These are phyloP conservation scores for Diplodus puntazzo DNA, from an alignment of 2,797 vertebrate genomes.

Conservation along the genomic window DNA sequence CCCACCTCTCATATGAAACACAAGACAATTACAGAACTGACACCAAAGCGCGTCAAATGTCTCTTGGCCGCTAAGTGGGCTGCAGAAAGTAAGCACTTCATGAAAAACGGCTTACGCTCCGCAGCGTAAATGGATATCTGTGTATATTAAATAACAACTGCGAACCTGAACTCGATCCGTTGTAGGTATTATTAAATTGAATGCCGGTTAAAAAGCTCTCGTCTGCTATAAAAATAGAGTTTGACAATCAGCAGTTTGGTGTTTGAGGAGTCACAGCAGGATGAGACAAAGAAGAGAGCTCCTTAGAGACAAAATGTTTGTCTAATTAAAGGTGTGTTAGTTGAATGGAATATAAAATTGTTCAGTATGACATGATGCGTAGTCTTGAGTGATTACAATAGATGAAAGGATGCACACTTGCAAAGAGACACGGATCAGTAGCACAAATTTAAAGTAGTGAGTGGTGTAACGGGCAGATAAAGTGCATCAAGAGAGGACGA, in stretches of 20 bases:
- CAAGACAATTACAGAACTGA: neutral
- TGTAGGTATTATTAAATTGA: conserved; percentile 20
- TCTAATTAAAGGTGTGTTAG: too few species aligned
- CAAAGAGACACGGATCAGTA: neutral
- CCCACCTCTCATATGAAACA: conserved; percentile 6
- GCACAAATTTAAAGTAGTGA: neutral
- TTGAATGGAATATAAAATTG: neutral
- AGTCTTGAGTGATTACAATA: neutral
- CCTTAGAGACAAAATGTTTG: neutral
- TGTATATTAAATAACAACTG: conserved; percentile 5
- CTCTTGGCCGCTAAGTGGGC: neutral
- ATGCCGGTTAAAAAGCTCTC: conserved; percentile 11
- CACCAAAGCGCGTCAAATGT: neutral
- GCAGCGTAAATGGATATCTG: conserved; percentile 7
- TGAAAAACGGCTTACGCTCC: neutral
- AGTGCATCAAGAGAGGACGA: neutral
- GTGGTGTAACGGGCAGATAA: neutral
- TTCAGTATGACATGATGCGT: neutral
- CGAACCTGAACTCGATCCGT: conserved; percentile 9
- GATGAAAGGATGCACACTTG: neutral
- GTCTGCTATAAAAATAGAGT: neutral
- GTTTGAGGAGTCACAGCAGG: neutral
- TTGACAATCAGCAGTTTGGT: conserved; percentile 3
- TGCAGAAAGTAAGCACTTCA: conserved; percentile 13
- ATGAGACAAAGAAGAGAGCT: neutral